These are phyloP conservation scores for Lacanobia oleracea DNA, from an alignment of 2,888 invertebrate species.

Conservation along the genomic window DNA sequence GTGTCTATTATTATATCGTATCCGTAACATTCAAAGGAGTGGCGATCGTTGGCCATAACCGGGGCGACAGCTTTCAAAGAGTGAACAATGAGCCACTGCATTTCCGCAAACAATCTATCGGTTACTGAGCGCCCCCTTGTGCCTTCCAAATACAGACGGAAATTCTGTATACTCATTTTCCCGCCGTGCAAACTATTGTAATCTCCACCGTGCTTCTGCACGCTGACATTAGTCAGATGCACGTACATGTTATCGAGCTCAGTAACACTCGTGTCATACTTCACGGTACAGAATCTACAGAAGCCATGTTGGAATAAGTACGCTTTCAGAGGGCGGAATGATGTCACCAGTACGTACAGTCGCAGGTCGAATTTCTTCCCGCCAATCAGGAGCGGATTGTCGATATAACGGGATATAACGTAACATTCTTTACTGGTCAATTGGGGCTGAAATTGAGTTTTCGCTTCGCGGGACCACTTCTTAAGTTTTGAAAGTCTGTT, in stretches of 20 bases:
- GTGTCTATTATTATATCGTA: conserved; percentile 99
- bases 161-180: conserved; percentile 98
- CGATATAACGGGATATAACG: conserved; percentile 99
- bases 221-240: conserved; percentile 99
- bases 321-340: conserved; percentile 97
- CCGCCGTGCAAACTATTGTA: conserved; percentile 99
- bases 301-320: conserved; percentile 98
- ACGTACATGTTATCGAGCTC: conserved; percentile 98
- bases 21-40: conserved; percentile 98
- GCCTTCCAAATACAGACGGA: conserved; percentile 97
- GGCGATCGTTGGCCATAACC: conserved; percentile 98
- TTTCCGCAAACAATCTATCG: conserved; percentile 97
- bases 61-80: conserved; percentile 98
- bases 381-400: conserved; percentile 98
- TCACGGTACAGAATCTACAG: conserved; percentile 98
- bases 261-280: conserved; percentile 97
- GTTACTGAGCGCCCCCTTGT: conserved; percentile 97
- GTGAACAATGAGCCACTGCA: conserved; percentile 97
- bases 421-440: conserved; percentile 96
- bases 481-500: conserved; percentile 98
- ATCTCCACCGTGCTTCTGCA: conserved; percentile 99
- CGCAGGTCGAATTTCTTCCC: conserved; percentile 99
- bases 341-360: conserved; percentile 97
- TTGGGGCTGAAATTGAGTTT: conserved; percentile 96
- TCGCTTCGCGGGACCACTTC: conserved; percentile 96